Percentiles rank a stretch among this genome's conserved stretches.
phyloP scores from a whole-genome alignment of 2,888 invertebrate species.

The Petrolisthes cinctipes region DNA sequence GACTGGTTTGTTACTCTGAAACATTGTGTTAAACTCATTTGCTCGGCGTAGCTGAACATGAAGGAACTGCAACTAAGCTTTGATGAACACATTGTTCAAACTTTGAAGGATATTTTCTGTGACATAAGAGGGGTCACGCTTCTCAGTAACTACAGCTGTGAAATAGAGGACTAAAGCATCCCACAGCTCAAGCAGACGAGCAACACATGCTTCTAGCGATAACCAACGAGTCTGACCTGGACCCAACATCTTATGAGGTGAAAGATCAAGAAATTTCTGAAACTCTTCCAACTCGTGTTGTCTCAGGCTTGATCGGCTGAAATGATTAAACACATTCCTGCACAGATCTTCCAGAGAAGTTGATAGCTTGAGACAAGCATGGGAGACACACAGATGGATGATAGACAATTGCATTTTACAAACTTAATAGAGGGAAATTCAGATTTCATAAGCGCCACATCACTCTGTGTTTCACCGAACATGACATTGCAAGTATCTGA shows the following conservation, averaged over 20 bases:
- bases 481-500: slow-evolving; percentile 41
- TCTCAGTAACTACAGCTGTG: slow-evolving; percentile 35
- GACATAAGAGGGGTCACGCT: slow-evolving; percentile 39
- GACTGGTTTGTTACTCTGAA: slow-evolving; percentile 27
- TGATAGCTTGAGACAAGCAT: slow-evolving; percentile 42
- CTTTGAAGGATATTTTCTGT: slow-evolving; percentile 22
- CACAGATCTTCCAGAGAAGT: slow-evolving; percentile 39
- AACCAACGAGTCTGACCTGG: slow-evolving; percentile 36
- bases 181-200: slow-evolving; percentile 20
- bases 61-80: slow-evolving; percentile 33
- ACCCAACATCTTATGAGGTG: slow-evolving; percentile 22
- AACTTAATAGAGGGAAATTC: slow-evolving; percentile 34
- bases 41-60: slow-evolving; percentile 17
- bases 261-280: slow-evolving; percentile 33
- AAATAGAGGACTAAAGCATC: slow-evolving; percentile 41
- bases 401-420: slow-evolving; percentile 46
- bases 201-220: slow-evolving; percentile 35
- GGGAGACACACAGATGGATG: slow-evolving; percentile 37
- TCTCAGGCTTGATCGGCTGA: slow-evolving; percentile 39
- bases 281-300: slow-evolving; percentile 35
- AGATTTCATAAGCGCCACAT: slow-evolving; percentile 31
- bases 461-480: slow-evolving; percentile 43
- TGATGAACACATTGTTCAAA: slow-evolving; percentile 22
- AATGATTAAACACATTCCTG: slow-evolving; percentile 28
- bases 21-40: slow-evolving; percentile 27